Percentiles rank a stretch among this genome's conserved stretches.
Evolutionary conservation across 2,888 invertebrate genomes (phyloP).

Genomic region (Leptopilina syphax): DNA sequence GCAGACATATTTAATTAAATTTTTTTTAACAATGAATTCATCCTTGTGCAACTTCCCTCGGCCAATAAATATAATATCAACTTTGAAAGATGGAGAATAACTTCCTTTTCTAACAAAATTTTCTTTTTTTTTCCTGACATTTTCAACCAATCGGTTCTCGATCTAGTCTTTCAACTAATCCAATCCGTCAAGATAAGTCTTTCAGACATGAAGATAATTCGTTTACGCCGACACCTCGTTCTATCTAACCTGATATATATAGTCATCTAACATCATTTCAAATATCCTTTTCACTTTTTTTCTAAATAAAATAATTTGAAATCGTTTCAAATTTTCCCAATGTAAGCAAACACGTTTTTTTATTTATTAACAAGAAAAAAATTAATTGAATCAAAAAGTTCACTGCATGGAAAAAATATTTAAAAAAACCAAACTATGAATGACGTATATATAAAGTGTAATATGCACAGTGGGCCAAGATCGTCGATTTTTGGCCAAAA

Average conservation of each 20-base stretch:
- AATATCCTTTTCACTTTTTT: conserved; percentile 17
- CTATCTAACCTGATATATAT: conserved; percentile 34
- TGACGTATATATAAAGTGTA: background rate
- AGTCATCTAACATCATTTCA: conserved; percentile 46
- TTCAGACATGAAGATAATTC: conserved; percentile 64
- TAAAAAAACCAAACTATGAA: no score
- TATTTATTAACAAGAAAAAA: conserved; percentile 7
- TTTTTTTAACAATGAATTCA: background rate
- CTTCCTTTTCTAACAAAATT: conserved; percentile 34
- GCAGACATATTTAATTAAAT: no score
- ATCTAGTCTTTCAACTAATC: conserved; percentile 56
- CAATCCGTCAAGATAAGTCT: conserved; percentile 67
- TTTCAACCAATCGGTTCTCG: conserved; percentile 42
- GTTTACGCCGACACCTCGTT: conserved; percentile 57
- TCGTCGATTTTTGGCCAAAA: no score
- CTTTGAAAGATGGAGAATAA: conserved; percentile 41
- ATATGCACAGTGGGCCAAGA: no score
- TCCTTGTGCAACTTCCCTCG: background rate
- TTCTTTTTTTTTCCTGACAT: conserved; percentile 34
- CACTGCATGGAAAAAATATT: no score
- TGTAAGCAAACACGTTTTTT: background rate
- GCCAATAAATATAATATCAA: background rate
- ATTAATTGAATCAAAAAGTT: background rate
- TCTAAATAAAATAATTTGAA: background rate
- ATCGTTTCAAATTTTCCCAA: background rate